These are phyloP conservation scores for Myotis planiceps DNA, from an alignment of 2,797 vertebrate genomes.

Conservation along the genomic window DNA sequence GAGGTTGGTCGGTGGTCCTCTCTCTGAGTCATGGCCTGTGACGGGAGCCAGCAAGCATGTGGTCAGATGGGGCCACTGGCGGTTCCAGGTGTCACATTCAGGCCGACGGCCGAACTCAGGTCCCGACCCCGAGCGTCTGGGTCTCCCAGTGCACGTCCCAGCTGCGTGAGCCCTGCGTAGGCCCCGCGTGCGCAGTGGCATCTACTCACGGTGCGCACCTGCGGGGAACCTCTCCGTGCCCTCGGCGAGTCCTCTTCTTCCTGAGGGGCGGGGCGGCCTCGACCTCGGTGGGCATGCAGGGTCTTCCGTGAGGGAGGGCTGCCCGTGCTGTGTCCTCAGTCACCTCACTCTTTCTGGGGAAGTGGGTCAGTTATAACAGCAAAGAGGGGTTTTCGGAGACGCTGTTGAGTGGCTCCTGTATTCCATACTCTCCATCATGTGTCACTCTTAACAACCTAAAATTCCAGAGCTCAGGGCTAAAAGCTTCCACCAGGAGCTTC, in stretches of 20 bases:
- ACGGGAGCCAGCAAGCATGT: not conserved
- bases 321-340: not conserved
- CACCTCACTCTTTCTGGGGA: not conserved
- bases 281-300: not conserved
- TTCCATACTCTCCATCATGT: fast-evolving
- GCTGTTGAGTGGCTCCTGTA: fast-evolving
- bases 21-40: not conserved
- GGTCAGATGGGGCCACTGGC: not conserved
- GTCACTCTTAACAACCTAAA: not conserved
- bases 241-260: too few relatives aligned
- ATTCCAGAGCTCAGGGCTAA: fast-evolving
- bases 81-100: fast-evolving
- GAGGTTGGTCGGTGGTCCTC: not conserved
- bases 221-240: fast-evolving
- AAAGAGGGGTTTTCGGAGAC: fast-evolving
- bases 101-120: not conserved
- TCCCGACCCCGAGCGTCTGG: not conserved
- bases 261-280: not conserved
- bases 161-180: fast-evolving
- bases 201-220: too few relatives aligned
- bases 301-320: too few relatives aligned
- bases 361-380: not conserved
- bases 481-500: not conserved
- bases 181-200: too few relatives aligned
- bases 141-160: not conserved